Base-by-base conservation (phyloP, 1,140 invertebrate genomes). In the Drosophila pallidifrons region DNA sequence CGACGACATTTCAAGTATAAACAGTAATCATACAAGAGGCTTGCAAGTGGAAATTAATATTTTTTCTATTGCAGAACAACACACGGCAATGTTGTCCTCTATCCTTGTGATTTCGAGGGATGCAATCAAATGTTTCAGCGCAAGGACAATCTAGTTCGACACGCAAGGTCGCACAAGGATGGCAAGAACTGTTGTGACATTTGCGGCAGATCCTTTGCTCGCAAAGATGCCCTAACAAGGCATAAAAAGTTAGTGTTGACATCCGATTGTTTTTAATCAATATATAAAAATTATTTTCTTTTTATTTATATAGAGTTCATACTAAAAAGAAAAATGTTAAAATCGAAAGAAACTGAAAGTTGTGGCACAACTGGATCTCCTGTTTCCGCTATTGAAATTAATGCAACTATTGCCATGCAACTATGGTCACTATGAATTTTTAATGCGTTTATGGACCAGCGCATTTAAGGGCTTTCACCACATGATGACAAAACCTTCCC, bases 121-220 rank as follows among this genome's bases (percentile, higher is more conserved):
- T 75, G 72, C 58, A 70, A 20, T 41, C 66, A 70, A 38, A 70
- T 75, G 72, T 75, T 75, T 11, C 72, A 75, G 52, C 72, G 72
- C 35, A 75, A 70, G 28, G 72, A 75, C 16, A 75, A 75, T 70
- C 16, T 75, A 0, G 32, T 25, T 0, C 43, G 72, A 11, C 72
- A 75, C 13, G 25, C 66, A 0, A 67, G 66, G 16, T 70, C 72
- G 2, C 72, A 75, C 7, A 38, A 6, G 6, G 72, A 63, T 6
- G 57, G 57, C 3, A 75, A 63, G 10, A 46, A 63, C 35, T 32
- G 2, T 20, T 73, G 69, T n/a, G 70, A 77, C 8, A 74, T 30
- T 5, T 76, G 68, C 6, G 74, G 75, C 32, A 77, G 54, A 35
- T 66, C 61, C n/a, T 73, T 77, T 54, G 70, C 72, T 11, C 13